Base-by-base conservation (phyloP, 2,113 vertebrate species). In the Prinia subflava region DNA sequence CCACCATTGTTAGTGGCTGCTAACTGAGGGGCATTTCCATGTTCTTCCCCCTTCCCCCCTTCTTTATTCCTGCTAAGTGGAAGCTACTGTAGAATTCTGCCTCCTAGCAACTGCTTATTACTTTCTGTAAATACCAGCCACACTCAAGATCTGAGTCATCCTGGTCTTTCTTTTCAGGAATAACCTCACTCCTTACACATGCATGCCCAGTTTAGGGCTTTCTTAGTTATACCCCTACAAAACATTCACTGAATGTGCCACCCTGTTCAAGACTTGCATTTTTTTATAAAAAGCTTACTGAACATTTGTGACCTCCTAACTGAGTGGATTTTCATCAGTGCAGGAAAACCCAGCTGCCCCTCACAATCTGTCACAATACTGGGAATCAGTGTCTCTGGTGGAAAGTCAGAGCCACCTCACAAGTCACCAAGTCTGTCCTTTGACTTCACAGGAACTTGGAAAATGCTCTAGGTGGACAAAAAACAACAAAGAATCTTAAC, bases 41-140 rank as follows among this genome's bases (percentile, higher is more conserved):
- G 17, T 75, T 60, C 56, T 42, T 78, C 79, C n/a, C 27, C 71
- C 60, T 90, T 30, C 53, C n/a, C 27, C 71, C 60, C 89, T 30
- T 53, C 35, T 71, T 93, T 84, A 90, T 75, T 92, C 65, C 92
- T 74, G 60, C 68, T 50, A 85, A 85, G 78, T 73, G 63, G 37
- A 90, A 95, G 56, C 64, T 75, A 21, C 56, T 9, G 2, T 35
- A 68, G 76, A 90, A 75, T 53, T 94, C 69, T 70, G 68, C 85
- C 69, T 92, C 92, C 82, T 92, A 95, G 87, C 82, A 96, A 94
- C 92, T 86, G 53, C 87, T 95, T 70, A 83, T 63, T 68, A 25
- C 41, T 52, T 88, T 74, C 64, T 57, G 79, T 80, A 83, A 90
- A 88, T 75, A 83, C 33, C 71, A 86, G 75, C 59, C 39, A 77